Base-by-base conservation (phyloP, 2,888 invertebrate genomes). In the Trimorus sp. region DNA sequence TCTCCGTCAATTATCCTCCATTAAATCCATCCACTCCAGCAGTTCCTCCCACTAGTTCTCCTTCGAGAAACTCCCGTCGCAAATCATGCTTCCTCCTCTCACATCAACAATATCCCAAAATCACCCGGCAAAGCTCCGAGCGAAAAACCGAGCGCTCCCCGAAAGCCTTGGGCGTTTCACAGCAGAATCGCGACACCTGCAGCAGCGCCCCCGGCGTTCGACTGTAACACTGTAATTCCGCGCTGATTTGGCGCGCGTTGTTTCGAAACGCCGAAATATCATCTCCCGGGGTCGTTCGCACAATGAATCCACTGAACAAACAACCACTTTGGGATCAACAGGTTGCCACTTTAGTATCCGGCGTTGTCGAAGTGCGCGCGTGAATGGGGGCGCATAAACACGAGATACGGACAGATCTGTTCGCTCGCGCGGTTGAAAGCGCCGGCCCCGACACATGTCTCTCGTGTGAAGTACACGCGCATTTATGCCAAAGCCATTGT, bases 391-490 rank as follows among this genome's bases (percentile, higher is more conserved):
- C 48, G 63, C 83, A 76, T 76, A 74, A 79, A 83, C 83, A 69
- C 51, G 56, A 80, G 80, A 83, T 83, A 80, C 80, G 83, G 74
- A 77, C 74, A 78, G 78, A 80, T 80, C 74, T 80, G 80, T 77
- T 83, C 75, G 78, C 66, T 74, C 78, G 79, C 70, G 70, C 77
- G 77, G 59, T 79, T 83, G 74, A 83, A 83, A 83, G 80, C 83
- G 74, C 68, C 83, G 76, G 79, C 63, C 79, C 79, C 83, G 83
- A 83, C 83, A 83, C 79, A 83, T 83, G 79, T 83, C 83, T 80
- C 77, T 79, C 51, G 79, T 79, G 76, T 77, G 77, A 83, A 80
- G 80, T 80, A 83, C 79, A 77, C 51, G 79, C 73, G 76, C 83
- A 80, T 83, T 83, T 83, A 75, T 80, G 78, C 77, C 79, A 62